A percentile compares a stretch with the other conserved stretches of the same genome.
phyloP scores from a whole-genome alignment of 2,888 invertebrate genomes.

The Gryllus longicercus region DNA sequence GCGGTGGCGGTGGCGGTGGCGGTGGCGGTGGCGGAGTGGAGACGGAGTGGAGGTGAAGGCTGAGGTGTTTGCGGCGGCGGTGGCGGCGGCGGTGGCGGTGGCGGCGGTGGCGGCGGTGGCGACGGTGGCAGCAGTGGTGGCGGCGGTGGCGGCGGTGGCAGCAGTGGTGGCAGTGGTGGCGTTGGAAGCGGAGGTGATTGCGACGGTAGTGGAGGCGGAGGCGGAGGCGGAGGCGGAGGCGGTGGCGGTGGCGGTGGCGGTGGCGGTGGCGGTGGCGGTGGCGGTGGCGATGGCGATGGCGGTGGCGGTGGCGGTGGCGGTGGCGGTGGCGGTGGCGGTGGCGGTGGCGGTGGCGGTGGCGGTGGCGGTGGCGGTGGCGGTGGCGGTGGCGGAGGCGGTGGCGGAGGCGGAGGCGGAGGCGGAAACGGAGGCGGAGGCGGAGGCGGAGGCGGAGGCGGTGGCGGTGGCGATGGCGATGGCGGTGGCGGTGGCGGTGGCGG shows the following conservation, averaged over 20 bases:
- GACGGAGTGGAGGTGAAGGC: too few species aligned
- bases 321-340: conserved; percentile 52
- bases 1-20: too few species aligned
- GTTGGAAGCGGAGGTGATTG: conserved; percentile 20
- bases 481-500: conserved; percentile 29
- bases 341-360: conserved; percentile 48
- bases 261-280: background rate
- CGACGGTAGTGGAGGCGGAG: conserved; percentile 25
- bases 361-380: background rate
- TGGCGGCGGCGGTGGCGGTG: background rate
- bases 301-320: conserved; percentile 52
- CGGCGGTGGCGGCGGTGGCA: conserved; percentile 27
- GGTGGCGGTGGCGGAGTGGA: too few species aligned
- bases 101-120: background rate
- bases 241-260: conserved; percentile 18
- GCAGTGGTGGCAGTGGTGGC: conserved; percentile 47
- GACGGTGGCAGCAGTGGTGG: background rate
- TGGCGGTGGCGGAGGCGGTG: too few species aligned
- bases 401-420: too few species aligned
- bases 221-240: conserved; percentile 23
- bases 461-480: background rate
- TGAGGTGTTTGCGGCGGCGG: too few species aligned
- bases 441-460: too few species aligned
- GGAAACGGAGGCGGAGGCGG: too few species aligned
- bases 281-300: conserved; percentile 45